phyloP scores from a whole-genome alignment of 2,888 invertebrate genomes.

The Acrocera orbiculus region DNA sequence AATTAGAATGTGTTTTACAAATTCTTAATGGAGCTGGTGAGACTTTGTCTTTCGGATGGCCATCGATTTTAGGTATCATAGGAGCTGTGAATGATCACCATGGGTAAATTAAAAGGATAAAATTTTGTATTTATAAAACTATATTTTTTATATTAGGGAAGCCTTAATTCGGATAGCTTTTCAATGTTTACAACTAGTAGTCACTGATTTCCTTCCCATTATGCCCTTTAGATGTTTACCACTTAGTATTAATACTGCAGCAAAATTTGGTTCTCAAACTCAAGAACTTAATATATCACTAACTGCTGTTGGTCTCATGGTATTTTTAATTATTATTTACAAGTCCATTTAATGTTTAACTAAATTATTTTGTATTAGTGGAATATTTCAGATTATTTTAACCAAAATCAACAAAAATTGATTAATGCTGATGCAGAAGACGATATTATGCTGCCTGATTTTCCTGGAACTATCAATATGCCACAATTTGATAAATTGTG shows the following conservation, averaged over 20 bases:
- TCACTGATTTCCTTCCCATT: conserved; percentile 82
- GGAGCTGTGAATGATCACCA: conserved; percentile 90
- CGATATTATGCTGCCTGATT: conserved; percentile 60
- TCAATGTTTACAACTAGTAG: conserved; percentile 87
- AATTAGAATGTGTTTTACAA: conserved; percentile 84
- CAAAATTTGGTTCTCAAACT: conserved; percentile 90
- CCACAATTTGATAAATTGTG: conserved; percentile 84
- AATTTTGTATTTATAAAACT: background rate
- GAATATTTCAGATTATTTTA: conserved; percentile 97
- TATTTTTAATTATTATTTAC: conserved; percentile 21
- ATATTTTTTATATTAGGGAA: conserved; percentile 40
- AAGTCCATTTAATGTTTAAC: background rate
- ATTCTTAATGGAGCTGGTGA: conserved; percentile 88
- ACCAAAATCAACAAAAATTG: conserved; percentile 80
- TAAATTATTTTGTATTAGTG: conserved; percentile 45
- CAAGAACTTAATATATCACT: conserved; percentile 94
- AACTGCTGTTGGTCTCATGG: conserved; percentile 92
- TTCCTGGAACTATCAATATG: conserved; percentile 66
- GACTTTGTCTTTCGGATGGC: conserved; percentile 87
- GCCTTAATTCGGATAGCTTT: conserved; percentile 84
- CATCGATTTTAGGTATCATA: conserved; percentile 80
- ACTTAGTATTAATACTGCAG: conserved; percentile 78
- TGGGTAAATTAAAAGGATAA: conserved; percentile 38
- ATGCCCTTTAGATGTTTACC: conserved; percentile 87
- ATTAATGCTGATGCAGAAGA: conserved; percentile 56